phyloP scores from a whole-genome alignment of 2,113 vertebrate species.

The Larimichthys crocea region DNA sequence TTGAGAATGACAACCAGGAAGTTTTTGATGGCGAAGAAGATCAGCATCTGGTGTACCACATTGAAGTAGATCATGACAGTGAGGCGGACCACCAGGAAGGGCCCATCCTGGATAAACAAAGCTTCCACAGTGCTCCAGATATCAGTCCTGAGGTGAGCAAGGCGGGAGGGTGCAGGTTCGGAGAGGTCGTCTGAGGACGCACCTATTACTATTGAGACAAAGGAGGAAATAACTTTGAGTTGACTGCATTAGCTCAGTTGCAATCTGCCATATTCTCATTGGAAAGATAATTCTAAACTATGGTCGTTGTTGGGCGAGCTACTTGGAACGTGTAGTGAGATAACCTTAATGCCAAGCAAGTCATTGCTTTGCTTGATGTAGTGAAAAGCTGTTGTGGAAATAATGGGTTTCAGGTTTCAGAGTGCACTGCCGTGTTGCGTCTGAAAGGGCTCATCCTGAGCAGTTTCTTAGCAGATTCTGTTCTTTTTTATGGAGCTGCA shows the following conservation, averaged over 20 bases:
- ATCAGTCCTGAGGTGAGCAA: slow-evolving; percentile 78
- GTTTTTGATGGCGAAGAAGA: slow-evolving; percentile 92
- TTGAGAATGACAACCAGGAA: slow-evolving; percentile 87
- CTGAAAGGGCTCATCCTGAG: too few species aligned
- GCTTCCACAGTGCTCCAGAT: slow-evolving; percentile 89
- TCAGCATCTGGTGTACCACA: slow-evolving; percentile 90
- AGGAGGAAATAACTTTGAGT: not conserved
- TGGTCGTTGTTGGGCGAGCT: too few species aligned
- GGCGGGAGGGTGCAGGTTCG: not conserved
- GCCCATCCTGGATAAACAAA: slow-evolving; percentile 91
- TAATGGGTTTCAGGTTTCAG: too few species aligned
- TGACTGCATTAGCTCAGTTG: not conserved
- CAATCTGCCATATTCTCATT: not conserved
- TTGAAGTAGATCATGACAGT: slow-evolving; percentile 86
- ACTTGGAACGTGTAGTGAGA: too few species aligned
- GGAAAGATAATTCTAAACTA: not conserved
- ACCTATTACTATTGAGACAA: slow-evolving; percentile 5
- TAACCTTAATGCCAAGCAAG: too few species aligned
- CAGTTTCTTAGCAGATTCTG: too few species aligned
- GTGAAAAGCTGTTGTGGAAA: too few species aligned
- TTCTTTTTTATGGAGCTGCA: too few species aligned
- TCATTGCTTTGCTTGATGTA: too few species aligned
- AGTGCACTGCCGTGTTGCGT: too few species aligned
- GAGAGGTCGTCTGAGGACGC: slow-evolving; percentile 44
- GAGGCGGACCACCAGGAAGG: slow-evolving; percentile 88